These are phyloP conservation scores for Aurelia coerulea DNA, from an alignment of 30 jellyfish, hydroid and myxozoan species.

Conservation along the genomic window DNA sequence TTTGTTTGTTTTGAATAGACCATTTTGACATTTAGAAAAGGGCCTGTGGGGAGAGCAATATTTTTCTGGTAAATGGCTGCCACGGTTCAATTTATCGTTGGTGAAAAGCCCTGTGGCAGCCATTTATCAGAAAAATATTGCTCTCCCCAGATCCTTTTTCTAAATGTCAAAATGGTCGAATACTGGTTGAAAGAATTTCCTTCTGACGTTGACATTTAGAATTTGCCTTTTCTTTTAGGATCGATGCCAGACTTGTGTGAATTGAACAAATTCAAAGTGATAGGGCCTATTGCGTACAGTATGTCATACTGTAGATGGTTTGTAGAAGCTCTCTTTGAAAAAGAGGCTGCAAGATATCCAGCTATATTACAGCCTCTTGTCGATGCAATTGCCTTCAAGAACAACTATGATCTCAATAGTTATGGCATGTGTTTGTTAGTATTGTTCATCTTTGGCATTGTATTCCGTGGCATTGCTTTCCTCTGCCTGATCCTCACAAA, in stretches of 20 bases:
- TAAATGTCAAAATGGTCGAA: too few species aligned
- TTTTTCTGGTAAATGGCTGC: too few species aligned
- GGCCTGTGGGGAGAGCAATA: too few species aligned
- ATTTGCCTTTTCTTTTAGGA: conserved; percentile 16
- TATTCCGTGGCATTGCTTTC: conserved; percentile 54
- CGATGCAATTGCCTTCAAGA: conserved; percentile 37
- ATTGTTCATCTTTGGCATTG: conserved; percentile 53
- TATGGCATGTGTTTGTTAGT: conserved; percentile 47
- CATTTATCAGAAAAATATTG: too few species aligned
- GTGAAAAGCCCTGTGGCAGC: too few species aligned
- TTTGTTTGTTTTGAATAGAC: too few species aligned
- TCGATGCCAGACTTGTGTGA: conserved; percentile 65
- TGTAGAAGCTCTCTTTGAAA: conserved; percentile 77
- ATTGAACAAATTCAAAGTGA: conserved; percentile 50
- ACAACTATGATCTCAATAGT: conserved; percentile 49
- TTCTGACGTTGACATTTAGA: too few species aligned
- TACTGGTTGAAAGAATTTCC: too few species aligned
- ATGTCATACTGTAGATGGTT: conserved; percentile 77
- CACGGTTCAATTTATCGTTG: too few species aligned
- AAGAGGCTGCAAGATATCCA: conserved; percentile 70
- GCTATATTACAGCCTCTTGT: conserved; percentile 53
- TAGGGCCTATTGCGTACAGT: conserved; percentile 75
- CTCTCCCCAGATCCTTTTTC: too few species aligned
- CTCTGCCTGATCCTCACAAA: conserved; percentile 53
- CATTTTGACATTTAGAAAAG: too few species aligned